Evolutionary conservation across 2,888 invertebrate species (phyloP).

Genomic region (Itoplectis maculator): DNA sequence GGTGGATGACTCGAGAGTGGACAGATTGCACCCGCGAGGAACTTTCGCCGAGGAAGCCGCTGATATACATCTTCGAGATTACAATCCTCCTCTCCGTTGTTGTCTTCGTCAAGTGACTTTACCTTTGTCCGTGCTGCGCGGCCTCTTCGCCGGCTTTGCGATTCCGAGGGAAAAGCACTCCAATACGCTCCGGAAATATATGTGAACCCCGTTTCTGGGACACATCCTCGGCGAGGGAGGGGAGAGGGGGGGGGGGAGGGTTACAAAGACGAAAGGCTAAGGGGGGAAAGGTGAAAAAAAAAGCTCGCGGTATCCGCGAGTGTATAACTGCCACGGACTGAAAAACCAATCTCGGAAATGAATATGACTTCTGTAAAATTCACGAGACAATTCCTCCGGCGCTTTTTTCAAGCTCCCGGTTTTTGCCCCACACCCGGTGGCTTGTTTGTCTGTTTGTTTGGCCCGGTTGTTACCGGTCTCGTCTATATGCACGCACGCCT

Average conservation of each 20-base stretch:
- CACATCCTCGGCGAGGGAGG: conserved; percentile 22
- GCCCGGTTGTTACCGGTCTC: conserved; percentile 79
- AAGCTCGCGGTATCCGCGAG: conserved; percentile 17
- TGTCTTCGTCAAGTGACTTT: not conserved
- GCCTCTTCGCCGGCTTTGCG: conserved; percentile 12
- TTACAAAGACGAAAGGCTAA: conserved; percentile 22
- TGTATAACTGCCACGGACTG: conserved; percentile 52
- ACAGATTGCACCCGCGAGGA: too few relatives aligned
- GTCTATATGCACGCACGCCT: conserved; percentile 78
- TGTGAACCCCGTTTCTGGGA: conserved; percentile 17
- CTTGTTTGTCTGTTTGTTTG: conserved; percentile 81
- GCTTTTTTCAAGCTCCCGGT: conserved; percentile 56
- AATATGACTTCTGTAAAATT: conserved; percentile 75
- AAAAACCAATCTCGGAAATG: conserved; percentile 76
- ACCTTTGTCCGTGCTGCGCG: not conserved
- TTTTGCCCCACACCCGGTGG: conserved; percentile 53
- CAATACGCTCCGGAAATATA: not conserved
- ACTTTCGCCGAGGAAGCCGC: too few relatives aligned
- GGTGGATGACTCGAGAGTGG: too few relatives aligned
- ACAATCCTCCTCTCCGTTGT: conserved; percentile 5
- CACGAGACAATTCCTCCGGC: conserved; percentile 69
- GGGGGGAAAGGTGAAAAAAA: conserved; percentile 46
- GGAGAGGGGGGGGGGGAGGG: conserved; percentile 2
- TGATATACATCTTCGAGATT: conserved; percentile 32
- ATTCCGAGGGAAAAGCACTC: conserved; percentile 38